These are phyloP conservation scores for Corythucha ciliata DNA, from an alignment of 2,888 invertebrate genomes.

Conservation along the genomic window DNA sequence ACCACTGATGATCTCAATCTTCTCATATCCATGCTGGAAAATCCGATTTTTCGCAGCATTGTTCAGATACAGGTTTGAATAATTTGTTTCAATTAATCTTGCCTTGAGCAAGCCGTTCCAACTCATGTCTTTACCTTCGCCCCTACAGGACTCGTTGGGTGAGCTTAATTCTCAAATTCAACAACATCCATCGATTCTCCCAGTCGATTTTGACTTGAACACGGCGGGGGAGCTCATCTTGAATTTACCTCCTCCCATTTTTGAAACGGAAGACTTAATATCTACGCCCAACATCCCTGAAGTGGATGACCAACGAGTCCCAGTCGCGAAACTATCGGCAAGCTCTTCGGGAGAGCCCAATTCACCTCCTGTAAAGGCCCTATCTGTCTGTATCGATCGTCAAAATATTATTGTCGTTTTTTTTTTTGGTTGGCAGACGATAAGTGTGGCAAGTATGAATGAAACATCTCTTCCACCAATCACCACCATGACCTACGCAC, in stretches of 20 bases:
- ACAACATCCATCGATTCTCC: conserved; percentile 84
- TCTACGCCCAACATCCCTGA: conserved; percentile 41
- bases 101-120: too few relatives aligned
- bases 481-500: conserved; percentile 47
- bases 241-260: conserved; percentile 52
- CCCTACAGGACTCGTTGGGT: conserved; percentile 70
- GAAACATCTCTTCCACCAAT: conserved; percentile 45
- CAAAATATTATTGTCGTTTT: background rate
- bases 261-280: conserved; percentile 38
- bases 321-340: conserved; percentile 61
- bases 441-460: conserved; percentile 42
- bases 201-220: conserved; percentile 87
- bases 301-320: conserved; percentile 68
- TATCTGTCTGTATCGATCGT: background rate
- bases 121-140: conserved; percentile 18
- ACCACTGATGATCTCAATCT: conserved; percentile 40
- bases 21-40: conserved; percentile 50
- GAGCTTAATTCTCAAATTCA: conserved; percentile 78
- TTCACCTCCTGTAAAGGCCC: conserved; percentile 44
- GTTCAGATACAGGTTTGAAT: conserved; percentile 56
- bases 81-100: conserved; percentile 1
- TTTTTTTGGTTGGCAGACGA: conserved; percentile 39
- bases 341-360: conserved; percentile 39
- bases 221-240: conserved; percentile 59
- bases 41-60: conserved; percentile 83